Percentiles rank a stretch among this genome's conserved stretches.
Evolutionary conservation across 1,140 invertebrate species (phyloP).

Genomic region (Lamellibrachia luymesi): DNA sequence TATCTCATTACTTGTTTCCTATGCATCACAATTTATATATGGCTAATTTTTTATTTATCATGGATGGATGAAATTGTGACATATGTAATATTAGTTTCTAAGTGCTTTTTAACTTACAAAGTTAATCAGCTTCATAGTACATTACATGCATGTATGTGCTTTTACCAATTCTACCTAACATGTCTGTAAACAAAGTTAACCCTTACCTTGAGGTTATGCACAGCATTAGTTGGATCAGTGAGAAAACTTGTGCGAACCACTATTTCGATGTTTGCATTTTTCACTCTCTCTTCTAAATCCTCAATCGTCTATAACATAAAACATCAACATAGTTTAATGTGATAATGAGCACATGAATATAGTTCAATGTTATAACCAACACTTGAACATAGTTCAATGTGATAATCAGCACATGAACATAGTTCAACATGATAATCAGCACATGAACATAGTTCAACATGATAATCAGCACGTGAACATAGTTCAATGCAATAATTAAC

Average conservation of each 20-base stretch:
- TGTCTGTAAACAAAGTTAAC: background rate
- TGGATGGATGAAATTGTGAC: no score
- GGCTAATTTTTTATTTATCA: no score
- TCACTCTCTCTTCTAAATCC: slow-evolving; percentile 92
- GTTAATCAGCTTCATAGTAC: no score
- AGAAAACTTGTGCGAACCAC: slow-evolving; percentile 95
- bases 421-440: background rate
- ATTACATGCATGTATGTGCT: background rate
- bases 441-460: background rate
- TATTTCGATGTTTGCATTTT: slow-evolving; percentile 89
- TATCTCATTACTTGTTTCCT: no score
- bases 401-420: background rate
- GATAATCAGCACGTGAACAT: background rate
- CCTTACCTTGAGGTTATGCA: slow-evolving; percentile 78
- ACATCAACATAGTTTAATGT: background rate
- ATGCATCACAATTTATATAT: no score
- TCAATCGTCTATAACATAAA: slow-evolving; percentile 79
- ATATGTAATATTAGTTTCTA: no score
- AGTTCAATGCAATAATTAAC: background rate
- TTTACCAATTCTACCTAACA: slow-evolving; percentile 35
- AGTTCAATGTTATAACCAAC: background rate
- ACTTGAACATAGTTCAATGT: background rate
- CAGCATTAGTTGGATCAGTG: slow-evolving; percentile 93
- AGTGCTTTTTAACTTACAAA: no score
- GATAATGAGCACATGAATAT: background rate